Base-by-base conservation (phyloP, 1,140 invertebrate species). In the Brachionus koreanus region DNA sequence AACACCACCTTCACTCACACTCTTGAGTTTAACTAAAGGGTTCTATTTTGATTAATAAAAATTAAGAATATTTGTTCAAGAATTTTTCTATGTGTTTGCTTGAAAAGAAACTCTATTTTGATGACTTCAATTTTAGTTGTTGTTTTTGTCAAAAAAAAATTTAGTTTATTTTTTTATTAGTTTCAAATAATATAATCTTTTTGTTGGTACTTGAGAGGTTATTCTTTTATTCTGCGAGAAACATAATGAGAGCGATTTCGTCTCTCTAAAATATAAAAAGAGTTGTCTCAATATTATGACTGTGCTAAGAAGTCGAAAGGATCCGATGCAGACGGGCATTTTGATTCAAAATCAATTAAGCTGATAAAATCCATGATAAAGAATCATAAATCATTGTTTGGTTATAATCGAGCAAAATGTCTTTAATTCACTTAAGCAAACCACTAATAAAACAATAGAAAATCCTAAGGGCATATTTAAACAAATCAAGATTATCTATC, bases 41-140 rank as follows among this genome's bases (percentile, higher is more conserved):
- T 69, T 69, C 65, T 69, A 69, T 69, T 69, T 69, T 69, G 37
- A 69, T 69, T 69, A 69, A 69, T 39, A 69, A 37, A 39, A 69
- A 65, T 33, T 33, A 65, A 65, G 25, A 65, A 37, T 69, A 69
- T 69, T 69, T 69, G 39, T 69, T 69, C 39, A 37, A 69, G 65
- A 39, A 37, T 69, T 39, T 69, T 69, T 19, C 10, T 63, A 25
- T 63, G 10, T 42, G 49, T 69, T 39, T 69, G 16, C 16, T 37
- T 19, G 16, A 19, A 37, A 37, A 69, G 65, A 69, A 69, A 69
- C 65, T 69, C 35, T 69, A 69, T 69, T 69, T 57, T 37, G 16
- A 69, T 69, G 65, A 69, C 65, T 69, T 69, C 16, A 69, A 69
- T 37, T 69, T 69, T 19, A 37, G 65, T 69, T 69, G 65, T 69